Base-by-base conservation (phyloP, 2,888 invertebrate genomes). In the Eupeodes luniger region DNA sequence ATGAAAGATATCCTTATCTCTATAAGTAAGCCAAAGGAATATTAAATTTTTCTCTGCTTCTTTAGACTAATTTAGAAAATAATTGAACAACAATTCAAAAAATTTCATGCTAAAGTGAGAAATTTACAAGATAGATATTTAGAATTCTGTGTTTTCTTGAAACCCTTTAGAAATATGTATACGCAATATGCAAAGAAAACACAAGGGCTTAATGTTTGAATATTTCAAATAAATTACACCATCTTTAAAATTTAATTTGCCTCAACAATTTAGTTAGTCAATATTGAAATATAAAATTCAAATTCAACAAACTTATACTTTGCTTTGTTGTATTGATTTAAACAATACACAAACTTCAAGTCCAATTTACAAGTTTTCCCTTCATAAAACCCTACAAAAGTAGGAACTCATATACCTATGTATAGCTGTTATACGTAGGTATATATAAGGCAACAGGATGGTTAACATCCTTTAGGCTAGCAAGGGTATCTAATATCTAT, bases 301-400 rank as follows among this genome's bases (percentile, higher is more conserved):
- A 66, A 66, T 66, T 27, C 27, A 66, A 66, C 12, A 66, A 66
- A 19, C 66, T 47, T 27, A 14, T 49, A 40, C 40, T 47, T 19
- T 44, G 7, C 27, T 47, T 47, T 40, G 40, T 64, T 66, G 40
- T 49, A 66, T 66, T 66, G 66, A 66, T 66, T 66, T 49, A 66
- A 66, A 66, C 47, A 66, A 66, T 9, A 66, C 66, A 47, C 16
- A 64, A 66, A 66, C 19, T 66, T 66, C 66, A 47, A 66, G 47
- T 47, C 66, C 66, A 66, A 66, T 66, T 66, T 66, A 47, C 47
- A 47, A 66, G 66, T 66, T 66, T 66, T 47, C 47, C 47, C 19
- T 19, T 40, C 9, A 47, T 11, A 19, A 44, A 62, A 62, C 62
- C 62, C 40, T 40, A 40, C 40, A 11, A 44, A 44, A 36, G 40